A percentile compares a stretch with the other conserved stretches of the same genome.
These are phyloP conservation scores for Lycia hirtaria DNA, from an alignment of 2,888 invertebrate species.

Conservation along the genomic window DNA sequence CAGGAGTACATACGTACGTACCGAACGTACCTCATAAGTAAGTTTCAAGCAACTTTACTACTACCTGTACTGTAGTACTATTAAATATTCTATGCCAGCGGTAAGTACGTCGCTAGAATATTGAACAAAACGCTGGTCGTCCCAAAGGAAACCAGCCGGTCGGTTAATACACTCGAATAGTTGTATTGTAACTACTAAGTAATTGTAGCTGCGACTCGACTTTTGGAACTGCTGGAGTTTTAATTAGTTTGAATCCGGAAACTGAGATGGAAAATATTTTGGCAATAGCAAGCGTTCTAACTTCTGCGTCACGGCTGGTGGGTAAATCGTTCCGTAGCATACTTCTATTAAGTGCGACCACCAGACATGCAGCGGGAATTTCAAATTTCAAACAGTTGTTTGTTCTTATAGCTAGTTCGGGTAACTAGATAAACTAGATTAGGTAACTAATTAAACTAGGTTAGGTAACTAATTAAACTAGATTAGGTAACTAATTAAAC, in stretches of 20 bases:
- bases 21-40: no score
- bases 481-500: no score
- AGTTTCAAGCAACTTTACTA: no score
- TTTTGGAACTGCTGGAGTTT: slow-evolving; percentile 23
- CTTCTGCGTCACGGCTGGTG: not conserved
- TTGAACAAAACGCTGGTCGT: slow-evolving; percentile 20
- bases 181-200: slow-evolving; percentile 22
- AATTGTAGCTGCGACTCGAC: slow-evolving; percentile 29
- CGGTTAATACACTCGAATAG: slow-evolving; percentile 12
- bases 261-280: slow-evolving; percentile 12
- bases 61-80: no score
- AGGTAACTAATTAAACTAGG: no score
- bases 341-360: not conserved
- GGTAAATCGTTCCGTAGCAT: not conserved
- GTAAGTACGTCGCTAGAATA: not conserved
- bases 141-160: slow-evolving; percentile 10
- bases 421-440: no score
- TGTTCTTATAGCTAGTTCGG: no score
- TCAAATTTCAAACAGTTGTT: no score
- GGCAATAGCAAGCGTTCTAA: slow-evolving; percentile 2
- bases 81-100: no score
- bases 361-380: no score
- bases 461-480: no score
- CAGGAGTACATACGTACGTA: no score
- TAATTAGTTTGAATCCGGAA: slow-evolving; percentile 28